phyloP scores from a whole-genome alignment of 1,140 invertebrate genomes.

The Scaptomyza pallida region DNA sequence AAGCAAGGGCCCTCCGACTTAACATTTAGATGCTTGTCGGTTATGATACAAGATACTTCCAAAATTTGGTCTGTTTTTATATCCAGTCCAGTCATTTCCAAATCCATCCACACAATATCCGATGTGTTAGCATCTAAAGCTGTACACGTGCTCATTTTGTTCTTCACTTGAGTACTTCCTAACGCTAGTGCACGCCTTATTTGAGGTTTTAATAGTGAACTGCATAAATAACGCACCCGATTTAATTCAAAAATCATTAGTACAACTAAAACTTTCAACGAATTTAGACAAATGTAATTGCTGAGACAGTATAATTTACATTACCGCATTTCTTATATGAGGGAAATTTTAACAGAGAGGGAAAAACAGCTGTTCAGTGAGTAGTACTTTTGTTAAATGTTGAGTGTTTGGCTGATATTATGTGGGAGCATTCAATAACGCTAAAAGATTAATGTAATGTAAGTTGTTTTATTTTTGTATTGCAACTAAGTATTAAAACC shows the following conservation, averaged over 20 bases:
- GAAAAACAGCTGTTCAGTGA: conserved; percentile 4
- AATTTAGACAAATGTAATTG: background rate
- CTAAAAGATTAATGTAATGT: background rate
- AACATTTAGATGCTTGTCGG: conserved; percentile 91
- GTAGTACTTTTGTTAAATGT: background rate
- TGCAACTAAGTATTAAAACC: no score
- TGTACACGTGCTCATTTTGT: conserved; percentile 36
- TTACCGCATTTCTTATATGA: background rate
- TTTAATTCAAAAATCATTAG: conserved; percentile 28
- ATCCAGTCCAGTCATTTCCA: conserved; percentile 92
- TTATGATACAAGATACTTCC: conserved; percentile 95
- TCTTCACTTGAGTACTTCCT: background rate
- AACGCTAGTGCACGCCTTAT: background rate
- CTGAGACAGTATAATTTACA: background rate
- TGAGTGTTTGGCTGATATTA: background rate
- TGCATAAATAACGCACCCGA: conserved; percentile 1
- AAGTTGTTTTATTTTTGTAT: no score
- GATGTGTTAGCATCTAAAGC: background rate
- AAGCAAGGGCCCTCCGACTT: conserved; percentile 91
- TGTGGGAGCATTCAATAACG: background rate
- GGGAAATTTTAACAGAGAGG: conserved; percentile 15
- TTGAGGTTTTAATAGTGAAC: background rate
- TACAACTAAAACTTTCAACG: background rate
- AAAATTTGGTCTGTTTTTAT: conserved; percentile 91
- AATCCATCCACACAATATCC: conserved; percentile 85